Conservation (phyloP, 2,888 invertebrate genomes). For the Thereva unica region DNA sequence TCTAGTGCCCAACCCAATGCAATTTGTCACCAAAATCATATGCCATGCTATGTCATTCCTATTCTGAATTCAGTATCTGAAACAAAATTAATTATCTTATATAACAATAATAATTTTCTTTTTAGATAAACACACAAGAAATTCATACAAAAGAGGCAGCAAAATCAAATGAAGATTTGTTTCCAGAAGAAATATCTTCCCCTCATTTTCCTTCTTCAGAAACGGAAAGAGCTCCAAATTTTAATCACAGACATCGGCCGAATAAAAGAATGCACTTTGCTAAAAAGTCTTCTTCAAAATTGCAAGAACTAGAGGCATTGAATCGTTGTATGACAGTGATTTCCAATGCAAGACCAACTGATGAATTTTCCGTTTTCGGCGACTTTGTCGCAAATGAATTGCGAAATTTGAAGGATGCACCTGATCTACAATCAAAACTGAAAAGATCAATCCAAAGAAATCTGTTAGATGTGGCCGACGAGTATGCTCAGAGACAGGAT, state of each 20-base stretch:
- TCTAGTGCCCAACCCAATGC: no score
- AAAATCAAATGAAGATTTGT: no score
- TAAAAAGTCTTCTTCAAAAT: neutral
- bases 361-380: slow-evolving; percentile 18
- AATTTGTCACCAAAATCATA: no score
- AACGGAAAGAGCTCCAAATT: neutral
- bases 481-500: slow-evolving; percentile 1
- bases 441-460: slow-evolving; percentile 12
- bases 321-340: neutral
- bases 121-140: no score
- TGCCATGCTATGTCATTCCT: no score
- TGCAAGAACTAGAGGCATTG: neutral
- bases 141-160: no score
- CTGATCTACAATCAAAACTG: slow-evolving; percentile 16
- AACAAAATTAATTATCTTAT: no score
- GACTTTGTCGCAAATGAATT: slow-evolving; percentile 14
- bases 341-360: neutral
- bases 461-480: slow-evolving; percentile 9
- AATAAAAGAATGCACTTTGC: neutral
- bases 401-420: slow-evolving; percentile 11
- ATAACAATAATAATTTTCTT: no score
- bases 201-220: neutral
- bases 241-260: neutral
- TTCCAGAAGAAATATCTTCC: no score
- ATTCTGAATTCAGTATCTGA: no score